A percentile compares a stretch with the other conserved stretches of the same genome.
These are phyloP conservation scores for Umimayanthus kanabou DNA, from an alignment of 92 coral and sea anemone genomes.

Conservation along the genomic window DNA sequence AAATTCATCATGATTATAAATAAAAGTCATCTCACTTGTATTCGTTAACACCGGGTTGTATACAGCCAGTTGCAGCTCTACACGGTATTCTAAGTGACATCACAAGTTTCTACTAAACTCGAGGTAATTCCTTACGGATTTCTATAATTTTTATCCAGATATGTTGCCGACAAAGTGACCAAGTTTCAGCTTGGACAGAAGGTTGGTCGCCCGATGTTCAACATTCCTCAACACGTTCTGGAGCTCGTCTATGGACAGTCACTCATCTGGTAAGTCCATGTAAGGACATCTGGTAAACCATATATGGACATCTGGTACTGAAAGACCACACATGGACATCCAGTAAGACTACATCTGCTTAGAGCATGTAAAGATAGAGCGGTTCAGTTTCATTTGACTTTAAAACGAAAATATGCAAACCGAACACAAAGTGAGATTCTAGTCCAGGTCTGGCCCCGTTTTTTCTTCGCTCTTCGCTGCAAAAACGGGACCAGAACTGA, in stretches of 20 bases:
- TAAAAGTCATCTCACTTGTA: too few species aligned
- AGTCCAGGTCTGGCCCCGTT: too few species aligned
- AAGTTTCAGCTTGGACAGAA: constrained; percentile 70
- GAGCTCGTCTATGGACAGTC: constrained; percentile 86
- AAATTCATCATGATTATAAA: too few species aligned
- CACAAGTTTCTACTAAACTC: too few species aligned
- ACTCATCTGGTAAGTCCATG: constrained; percentile 70
- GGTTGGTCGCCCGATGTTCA: constrained; percentile 78
- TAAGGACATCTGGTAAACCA: background rate
- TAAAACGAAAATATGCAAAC: too few species aligned
- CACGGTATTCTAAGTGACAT: too few species aligned
- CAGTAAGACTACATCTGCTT: background rate
- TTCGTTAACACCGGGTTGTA: too few species aligned
- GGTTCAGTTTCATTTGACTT: background rate
- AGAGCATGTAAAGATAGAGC: background rate
- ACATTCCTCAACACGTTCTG: constrained; percentile 75
- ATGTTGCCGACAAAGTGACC: constrained; percentile 66
- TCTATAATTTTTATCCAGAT: constrained; percentile 40
- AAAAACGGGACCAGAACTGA: too few species aligned
- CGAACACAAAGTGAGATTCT: too few species aligned
- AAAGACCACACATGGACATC: background rate
- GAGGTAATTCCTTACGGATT: too few species aligned
- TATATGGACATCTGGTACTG: background rate
- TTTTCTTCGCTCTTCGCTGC: too few species aligned
- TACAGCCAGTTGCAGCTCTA: too few species aligned